Evolutionary conservation across 2,797 vertebrate species (phyloP), one percentile per base, ranked within the genome.

Genomic region (Octomys mimax): DNA sequence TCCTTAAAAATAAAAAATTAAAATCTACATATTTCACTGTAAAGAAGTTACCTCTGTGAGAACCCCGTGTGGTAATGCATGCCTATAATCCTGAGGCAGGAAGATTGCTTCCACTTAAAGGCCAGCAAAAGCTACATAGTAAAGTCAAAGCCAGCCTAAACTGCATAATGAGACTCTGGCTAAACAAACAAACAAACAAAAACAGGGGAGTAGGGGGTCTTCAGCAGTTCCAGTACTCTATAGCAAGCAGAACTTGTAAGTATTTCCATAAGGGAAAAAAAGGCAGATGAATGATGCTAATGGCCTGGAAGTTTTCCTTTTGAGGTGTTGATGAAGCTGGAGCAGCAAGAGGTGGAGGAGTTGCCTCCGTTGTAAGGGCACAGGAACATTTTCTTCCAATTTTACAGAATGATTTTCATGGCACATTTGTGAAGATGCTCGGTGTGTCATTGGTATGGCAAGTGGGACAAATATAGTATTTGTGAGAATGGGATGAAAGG

Each of bases 361-460:
- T 70, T 71, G n/a, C 66, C 52, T 91, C 31, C 28, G 59, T 71
- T 92, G 21, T 59, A 86, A 94, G 54, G 77, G 88, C 84, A 52
- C 92, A 91, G 26, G 90, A 83, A 49, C 36, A 49, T 83, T 87
- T 57, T 26, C 28, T 90, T 80, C 71, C 42, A 39, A 61, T 92
- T 95, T 89, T 92, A 28, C 22, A 87, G 89, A 90, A 81, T 46
- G 75, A 39, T 90, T 92, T 94, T 68, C 87, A 28, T 21, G 7
- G 78, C 75, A 81, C 57, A 16, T 91, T 92, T 94, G 59, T 89
- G 62, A 91, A 68, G 54, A 73, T 61, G 68, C 0, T 59, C 11
- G 64, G 28, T 66, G 52, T 78, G 42, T 88, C 59, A n/a, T n/a
- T 92, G 62, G 39, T 68, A 26, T 78, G 42, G 36, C 54, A 89